Percentiles rank a stretch among this genome's conserved stretches.
phyloP scores from a whole-genome alignment of 2,888 invertebrate genomes.

The Nematopogon swammerdamellus region DNA sequence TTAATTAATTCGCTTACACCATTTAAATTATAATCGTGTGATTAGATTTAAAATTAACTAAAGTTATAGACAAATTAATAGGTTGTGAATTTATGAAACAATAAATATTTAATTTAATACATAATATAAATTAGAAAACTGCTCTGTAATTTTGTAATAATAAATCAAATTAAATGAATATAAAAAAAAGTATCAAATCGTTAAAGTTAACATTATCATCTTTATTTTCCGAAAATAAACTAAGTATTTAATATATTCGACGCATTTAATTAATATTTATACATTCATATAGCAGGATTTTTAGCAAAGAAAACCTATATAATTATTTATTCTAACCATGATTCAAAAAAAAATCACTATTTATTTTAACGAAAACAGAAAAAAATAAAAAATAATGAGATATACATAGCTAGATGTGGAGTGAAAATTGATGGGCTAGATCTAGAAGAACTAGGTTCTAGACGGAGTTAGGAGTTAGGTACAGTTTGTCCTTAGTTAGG shows the following conservation, averaged over 20 bases:
- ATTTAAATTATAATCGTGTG: too few relatives aligned
- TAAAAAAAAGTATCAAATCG: conserved; percentile 5
- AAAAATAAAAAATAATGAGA: not conserved
- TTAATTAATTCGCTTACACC: too few relatives aligned
- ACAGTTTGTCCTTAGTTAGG: too few relatives aligned
- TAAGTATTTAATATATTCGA: not conserved
- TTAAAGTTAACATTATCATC: not conserved
- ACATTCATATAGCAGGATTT: too few relatives aligned
- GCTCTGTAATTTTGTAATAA: conserved; percentile 9
- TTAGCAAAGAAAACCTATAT: not conserved
- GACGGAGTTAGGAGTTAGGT: not conserved
- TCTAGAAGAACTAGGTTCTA: not conserved
- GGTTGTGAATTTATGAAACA: conserved; percentile 58
- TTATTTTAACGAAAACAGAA: not conserved
- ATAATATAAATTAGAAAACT: conserved; percentile 9
- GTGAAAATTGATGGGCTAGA: not conserved
- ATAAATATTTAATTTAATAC: conserved; percentile 23
- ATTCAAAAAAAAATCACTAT: not conserved
- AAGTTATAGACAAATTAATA: conserved; percentile 47
- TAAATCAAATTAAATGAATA: conserved; percentile 3
- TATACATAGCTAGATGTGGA: not conserved
- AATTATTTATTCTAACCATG: not conserved
- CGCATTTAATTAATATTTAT: too few relatives aligned
- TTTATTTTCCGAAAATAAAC: not conserved
- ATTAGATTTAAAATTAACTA: conserved; percentile 9